Conservation (phyloP, 2,888 invertebrate genomes). For the Caenorhabditis japonica region DNA sequence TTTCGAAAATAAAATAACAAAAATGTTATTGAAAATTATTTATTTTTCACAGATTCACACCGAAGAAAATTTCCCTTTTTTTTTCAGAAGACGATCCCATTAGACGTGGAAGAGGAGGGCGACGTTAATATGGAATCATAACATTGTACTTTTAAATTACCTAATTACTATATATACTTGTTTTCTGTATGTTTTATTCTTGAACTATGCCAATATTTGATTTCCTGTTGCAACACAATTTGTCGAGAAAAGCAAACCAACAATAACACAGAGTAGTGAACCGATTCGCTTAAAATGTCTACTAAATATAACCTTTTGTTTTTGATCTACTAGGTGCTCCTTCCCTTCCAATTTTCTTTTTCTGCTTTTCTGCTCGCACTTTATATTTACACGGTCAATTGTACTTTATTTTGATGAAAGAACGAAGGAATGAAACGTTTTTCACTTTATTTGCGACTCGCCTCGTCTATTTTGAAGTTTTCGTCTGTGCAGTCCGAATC, state of each 20-base stretch:
- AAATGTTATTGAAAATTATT: no score
- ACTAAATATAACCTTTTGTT: background rate
- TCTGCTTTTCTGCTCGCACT: conserved; percentile 21
- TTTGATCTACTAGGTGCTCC: conserved; percentile 42
- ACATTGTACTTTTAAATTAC: background rate
- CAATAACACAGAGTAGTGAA: conserved; percentile 15
- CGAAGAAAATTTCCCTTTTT: no score
- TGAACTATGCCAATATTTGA: background rate
- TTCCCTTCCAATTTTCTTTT: conserved; percentile 17
- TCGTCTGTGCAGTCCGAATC: no score
- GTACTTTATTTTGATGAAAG: conserved; percentile 21
- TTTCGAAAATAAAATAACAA: no score
- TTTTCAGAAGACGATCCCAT: conserved; percentile 38
- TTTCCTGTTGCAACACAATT: no score
- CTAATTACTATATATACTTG: no score
- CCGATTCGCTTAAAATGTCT: conserved; percentile 28
- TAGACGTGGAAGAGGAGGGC: conserved; percentile 28
- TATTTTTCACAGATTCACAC: no score
- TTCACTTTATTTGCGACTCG: no score
- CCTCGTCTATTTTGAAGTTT: no score
- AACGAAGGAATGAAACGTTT: conserved; percentile 12
- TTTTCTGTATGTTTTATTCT: background rate
- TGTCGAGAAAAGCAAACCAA: background rate
- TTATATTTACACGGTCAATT: conserved; percentile 22
- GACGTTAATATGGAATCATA: conserved; percentile 41